A percentile compares a stretch with the other conserved stretches of the same genome.
These are phyloP conservation scores for Meandrusa payeni DNA, from an alignment of 2,888 invertebrate species.

Conservation along the genomic window DNA sequence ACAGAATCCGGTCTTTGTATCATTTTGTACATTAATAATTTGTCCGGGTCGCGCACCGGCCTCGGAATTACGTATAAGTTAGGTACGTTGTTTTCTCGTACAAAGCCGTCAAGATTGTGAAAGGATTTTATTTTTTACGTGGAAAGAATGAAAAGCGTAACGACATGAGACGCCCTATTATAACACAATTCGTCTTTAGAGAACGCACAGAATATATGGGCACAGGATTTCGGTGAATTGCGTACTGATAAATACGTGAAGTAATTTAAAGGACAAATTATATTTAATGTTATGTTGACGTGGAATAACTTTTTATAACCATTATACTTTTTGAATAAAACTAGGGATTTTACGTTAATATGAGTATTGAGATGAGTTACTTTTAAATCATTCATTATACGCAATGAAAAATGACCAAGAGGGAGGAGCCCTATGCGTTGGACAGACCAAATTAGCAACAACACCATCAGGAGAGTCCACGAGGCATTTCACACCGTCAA, in stretches of 20 bases:
- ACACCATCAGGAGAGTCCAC: too few relatives aligned
- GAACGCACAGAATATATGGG: constrained; percentile 35
- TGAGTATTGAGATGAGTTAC: too few relatives aligned
- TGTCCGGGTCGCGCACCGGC: constrained; percentile 52
- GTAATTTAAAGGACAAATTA: neutral
- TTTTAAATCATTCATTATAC: too few relatives aligned
- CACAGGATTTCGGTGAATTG: constrained; percentile 35
- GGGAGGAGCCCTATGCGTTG: too few relatives aligned
- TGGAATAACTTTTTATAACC: too few relatives aligned
- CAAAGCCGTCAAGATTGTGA: constrained; percentile 60
- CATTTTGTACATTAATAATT: constrained; percentile 69
- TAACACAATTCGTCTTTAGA: constrained; percentile 38
- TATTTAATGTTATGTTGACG: too few relatives aligned
- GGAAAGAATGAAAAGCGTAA: constrained; percentile 64
- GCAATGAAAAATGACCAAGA: too few relatives aligned
- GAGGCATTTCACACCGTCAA: too few relatives aligned
- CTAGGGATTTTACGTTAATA: too few relatives aligned
- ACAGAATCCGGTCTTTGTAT: constrained; percentile 58
- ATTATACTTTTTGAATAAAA: too few relatives aligned
- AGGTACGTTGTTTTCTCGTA: constrained; percentile 58
- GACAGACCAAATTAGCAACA: too few relatives aligned
- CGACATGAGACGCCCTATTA: constrained; percentile 50
- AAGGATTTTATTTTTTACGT: constrained; percentile 71
- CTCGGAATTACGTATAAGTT: constrained; percentile 56
- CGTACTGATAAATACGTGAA: neutral